Percentiles rank a stretch among this genome's conserved stretches.
Conservation (phyloP, 37 sponge, comb jelly and placozoan species). For the Ephydatia muelleri region DNA sequence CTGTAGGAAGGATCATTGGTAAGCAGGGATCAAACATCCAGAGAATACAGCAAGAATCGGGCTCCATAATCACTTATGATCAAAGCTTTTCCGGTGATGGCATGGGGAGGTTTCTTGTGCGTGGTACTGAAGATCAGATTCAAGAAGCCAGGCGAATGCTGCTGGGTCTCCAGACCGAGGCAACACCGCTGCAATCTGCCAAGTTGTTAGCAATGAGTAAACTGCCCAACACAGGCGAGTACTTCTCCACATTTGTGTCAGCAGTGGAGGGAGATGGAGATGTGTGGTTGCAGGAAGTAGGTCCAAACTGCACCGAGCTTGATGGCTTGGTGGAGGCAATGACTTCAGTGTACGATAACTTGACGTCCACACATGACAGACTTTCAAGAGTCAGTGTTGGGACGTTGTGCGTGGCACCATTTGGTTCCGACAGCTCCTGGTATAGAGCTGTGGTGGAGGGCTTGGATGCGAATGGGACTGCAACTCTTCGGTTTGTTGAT, state of each 20-base stretch:
- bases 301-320: slow-evolving; percentile 4
- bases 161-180: no score
- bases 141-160: no score
- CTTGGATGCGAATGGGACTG: not conserved
- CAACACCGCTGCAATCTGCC: no score
- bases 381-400: not conserved
- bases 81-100: no score
- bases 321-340: slow-evolving; percentile 29
- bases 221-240: not conserved
- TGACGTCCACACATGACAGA: not conserved
- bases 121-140: no score
- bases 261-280: slow-evolving; percentile 17
- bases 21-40: not conserved
- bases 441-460: slow-evolving; percentile 28
- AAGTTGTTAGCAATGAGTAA: not conserved
- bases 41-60: no score
- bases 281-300: slow-evolving; percentile 46
- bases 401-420: not conserved
- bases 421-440: slow-evolving; percentile 34
- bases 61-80: no score
- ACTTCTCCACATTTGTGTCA: slow-evolving; percentile 28
- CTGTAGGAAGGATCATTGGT: slow-evolving; percentile 14
- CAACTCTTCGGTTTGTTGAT: slow-evolving; percentile 35
- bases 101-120: no score
- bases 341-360: slow-evolving; percentile 10